phyloP scores from a whole-genome alignment of 2,113 vertebrate genomes.

The Zosterops hypoxanthus region DNA sequence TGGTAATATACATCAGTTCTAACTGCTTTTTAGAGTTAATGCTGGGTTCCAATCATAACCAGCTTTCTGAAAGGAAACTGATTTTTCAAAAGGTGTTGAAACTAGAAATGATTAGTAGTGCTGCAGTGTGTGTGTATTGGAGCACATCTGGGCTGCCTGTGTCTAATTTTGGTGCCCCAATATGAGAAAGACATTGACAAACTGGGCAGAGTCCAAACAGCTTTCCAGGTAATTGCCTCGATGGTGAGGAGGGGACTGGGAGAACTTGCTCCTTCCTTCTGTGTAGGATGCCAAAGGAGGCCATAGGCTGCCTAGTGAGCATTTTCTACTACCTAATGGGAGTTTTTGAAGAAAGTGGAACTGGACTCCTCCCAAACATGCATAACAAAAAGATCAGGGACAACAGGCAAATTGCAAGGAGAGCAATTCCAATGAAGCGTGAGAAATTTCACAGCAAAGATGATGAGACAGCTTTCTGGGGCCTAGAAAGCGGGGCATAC shows the following conservation, averaged over 20 bases:
- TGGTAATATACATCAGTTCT: background rate
- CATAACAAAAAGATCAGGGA: background rate
- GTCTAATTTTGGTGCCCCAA: background rate
- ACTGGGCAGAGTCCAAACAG: background rate
- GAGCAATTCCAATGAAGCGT: background rate
- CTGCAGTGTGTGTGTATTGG: background rate
- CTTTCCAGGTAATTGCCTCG: background rate
- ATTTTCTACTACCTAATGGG: background rate
- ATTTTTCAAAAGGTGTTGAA: background rate
- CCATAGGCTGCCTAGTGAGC: background rate
- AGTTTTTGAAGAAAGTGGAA: background rate
- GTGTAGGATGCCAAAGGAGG: background rate
- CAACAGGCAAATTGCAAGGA: background rate
- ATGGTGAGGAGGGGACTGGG: accelerated
- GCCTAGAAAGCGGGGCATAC: background rate
- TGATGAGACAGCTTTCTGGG: background rate
- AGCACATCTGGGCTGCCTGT: background rate
- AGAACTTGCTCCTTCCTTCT: accelerated
- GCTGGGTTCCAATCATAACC: background rate
- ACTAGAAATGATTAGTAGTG: background rate
- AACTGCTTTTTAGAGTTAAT: background rate
- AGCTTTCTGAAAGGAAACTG: background rate
- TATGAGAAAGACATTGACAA: background rate
- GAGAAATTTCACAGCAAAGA: background rate
- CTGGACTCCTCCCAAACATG: background rate